These are phyloP conservation scores for Podarcis cretensis DNA, from an alignment of 2,113 vertebrate species.

Conservation along the genomic window DNA sequence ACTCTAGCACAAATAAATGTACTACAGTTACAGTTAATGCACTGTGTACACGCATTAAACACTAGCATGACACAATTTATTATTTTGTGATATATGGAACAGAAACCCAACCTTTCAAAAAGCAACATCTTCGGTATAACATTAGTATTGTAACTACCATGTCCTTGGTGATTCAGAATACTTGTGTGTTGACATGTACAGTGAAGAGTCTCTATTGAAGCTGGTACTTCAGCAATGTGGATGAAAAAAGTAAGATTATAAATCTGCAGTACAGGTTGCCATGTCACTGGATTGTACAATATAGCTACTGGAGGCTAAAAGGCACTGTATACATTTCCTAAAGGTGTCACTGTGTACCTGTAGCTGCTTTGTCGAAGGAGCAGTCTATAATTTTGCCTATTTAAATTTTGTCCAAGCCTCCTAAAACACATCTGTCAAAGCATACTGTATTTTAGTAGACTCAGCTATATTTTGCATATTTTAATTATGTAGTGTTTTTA, in stretches of 20 bases:
- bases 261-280: constrained; percentile 44
- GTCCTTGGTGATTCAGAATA: constrained; percentile 51
- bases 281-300: constrained; percentile 42
- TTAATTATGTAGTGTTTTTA: constrained; percentile 56
- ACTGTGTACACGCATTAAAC: constrained; percentile 82
- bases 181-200: constrained; percentile 27
- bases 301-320: constrained; percentile 61
- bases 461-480: constrained; percentile 62
- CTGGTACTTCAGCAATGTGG: background rate
- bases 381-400: constrained; percentile 46
- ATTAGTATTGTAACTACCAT: constrained; percentile 38
- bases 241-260: constrained; percentile 15
- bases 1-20: constrained; percentile 89
- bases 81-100: constrained; percentile 78
- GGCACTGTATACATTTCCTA: constrained; percentile 68
- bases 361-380: constrained; percentile 59
- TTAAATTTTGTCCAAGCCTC: constrained; percentile 55
- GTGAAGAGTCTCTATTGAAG: constrained; percentile 23
- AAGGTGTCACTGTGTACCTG: constrained; percentile 80
- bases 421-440: constrained; percentile 68
- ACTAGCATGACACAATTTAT: constrained; percentile 77
- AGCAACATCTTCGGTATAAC: constrained; percentile 35
- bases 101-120: constrained; percentile 64
- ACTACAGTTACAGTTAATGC: constrained; percentile 88
- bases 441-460: constrained; percentile 40